phyloP scores from a whole-genome alignment of 2,888 invertebrate genomes.

The Drosophila fulvimacula region DNA sequence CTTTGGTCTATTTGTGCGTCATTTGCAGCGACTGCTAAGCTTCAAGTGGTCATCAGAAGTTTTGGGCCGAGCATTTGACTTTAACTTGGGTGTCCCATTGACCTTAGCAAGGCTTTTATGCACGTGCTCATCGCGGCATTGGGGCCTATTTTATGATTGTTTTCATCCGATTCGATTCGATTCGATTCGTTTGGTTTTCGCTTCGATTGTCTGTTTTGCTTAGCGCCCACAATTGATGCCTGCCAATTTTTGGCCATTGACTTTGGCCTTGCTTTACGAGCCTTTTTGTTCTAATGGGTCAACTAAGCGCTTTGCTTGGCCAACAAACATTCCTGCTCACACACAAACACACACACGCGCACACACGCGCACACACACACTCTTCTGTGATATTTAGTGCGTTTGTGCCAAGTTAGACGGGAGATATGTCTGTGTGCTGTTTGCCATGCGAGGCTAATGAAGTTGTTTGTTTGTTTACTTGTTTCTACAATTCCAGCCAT shows the following conservation, averaged over 20 bases:
- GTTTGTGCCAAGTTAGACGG: slow-evolving; percentile 22
- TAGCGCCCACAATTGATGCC: slow-evolving; percentile 70
- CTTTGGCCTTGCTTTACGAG: slow-evolving; percentile 68
- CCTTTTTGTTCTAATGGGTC: slow-evolving; percentile 68
- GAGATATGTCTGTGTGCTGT: slow-evolving; percentile 35
- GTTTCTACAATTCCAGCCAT: slow-evolving; percentile 26
- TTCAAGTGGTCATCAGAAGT: slow-evolving; percentile 65
- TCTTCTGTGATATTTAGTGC: slow-evolving; percentile 10
- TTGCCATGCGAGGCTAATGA: slow-evolving; percentile 73
- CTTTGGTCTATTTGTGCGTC: slow-evolving; percentile 52
- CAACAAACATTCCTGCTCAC: slow-evolving; percentile 22
- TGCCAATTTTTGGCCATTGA: slow-evolving; percentile 65
- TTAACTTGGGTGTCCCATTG: slow-evolving; percentile 40
- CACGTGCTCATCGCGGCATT: slow-evolving; percentile 53
- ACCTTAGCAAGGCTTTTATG: slow-evolving; percentile 47
- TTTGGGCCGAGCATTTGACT: slow-evolving; percentile 47
- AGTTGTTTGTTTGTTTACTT: slow-evolving; percentile 74
- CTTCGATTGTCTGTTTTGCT: slow-evolving; percentile 63
- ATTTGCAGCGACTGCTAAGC: slow-evolving; percentile 57
- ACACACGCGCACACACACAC: slow-evolving; percentile 9
- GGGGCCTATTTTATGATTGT: slow-evolving; percentile 62
- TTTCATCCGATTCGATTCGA: slow-evolving; percentile 51
- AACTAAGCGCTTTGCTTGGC: slow-evolving; percentile 57
- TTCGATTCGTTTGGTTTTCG: slow-evolving; percentile 45
- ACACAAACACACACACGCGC: slow-evolving; percentile 9